phyloP scores from a whole-genome alignment of 2,888 invertebrate species.

The Hanleya hanleyi region DNA sequence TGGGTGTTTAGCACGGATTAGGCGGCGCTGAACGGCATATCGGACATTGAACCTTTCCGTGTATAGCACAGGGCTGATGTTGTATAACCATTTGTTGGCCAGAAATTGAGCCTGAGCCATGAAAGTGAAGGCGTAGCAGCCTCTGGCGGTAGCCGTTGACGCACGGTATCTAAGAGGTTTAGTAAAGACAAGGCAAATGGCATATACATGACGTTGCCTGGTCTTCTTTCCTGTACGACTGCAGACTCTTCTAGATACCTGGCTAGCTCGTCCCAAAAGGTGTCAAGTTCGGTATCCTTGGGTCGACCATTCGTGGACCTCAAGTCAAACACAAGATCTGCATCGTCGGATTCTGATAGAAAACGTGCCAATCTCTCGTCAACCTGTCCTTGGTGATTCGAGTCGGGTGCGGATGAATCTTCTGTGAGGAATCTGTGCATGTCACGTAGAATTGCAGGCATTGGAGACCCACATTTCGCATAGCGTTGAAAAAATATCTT shows the following conservation, averaged over 20 bases:
- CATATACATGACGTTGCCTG: constrained; percentile 8
- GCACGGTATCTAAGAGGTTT: constrained; percentile 15
- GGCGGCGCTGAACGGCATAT: constrained; percentile 1
- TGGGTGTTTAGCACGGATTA: too few species aligned
- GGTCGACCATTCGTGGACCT: too few species aligned
- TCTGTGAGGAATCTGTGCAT: too few species aligned
- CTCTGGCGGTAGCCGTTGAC: constrained; percentile 10
- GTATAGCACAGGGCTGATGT: constrained; percentile 4
- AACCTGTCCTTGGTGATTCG: too few species aligned
- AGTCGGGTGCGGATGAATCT: too few species aligned
- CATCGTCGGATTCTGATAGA: too few species aligned
- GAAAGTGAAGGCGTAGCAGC: constrained; percentile 21
- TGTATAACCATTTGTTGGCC: constrained; percentile 17
- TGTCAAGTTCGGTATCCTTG: too few species aligned
- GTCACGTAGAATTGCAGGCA: too few species aligned
- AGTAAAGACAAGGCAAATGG: constrained; percentile 24
- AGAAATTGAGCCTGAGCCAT: constrained; percentile 26
- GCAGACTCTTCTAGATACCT: constrained; percentile 18
- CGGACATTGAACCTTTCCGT: background rate
- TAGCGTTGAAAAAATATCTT: too few species aligned
- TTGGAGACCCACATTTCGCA: too few species aligned
- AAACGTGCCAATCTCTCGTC: too few species aligned
- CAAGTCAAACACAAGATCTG: too few species aligned
- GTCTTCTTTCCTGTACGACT: constrained; percentile 33
- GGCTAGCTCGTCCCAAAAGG: constrained; percentile 19